phyloP scores from a whole-genome alignment of 2,888 invertebrate species.

The Syritta pipiens region DNA sequence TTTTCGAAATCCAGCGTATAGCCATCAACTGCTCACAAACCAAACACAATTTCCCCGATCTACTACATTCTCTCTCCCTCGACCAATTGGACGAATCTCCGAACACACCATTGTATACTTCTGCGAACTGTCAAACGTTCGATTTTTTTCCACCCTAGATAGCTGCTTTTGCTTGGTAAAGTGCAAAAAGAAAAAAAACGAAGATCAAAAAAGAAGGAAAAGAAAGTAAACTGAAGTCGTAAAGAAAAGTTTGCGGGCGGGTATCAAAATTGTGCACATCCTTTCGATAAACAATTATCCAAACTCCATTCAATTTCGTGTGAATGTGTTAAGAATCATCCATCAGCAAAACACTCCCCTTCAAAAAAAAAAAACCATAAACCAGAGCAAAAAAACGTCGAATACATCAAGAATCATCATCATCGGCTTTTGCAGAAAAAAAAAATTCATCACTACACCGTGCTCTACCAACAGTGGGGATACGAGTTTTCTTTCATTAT shows the following conservation, averaged over 20 bases:
- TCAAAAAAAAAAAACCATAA: not conserved
- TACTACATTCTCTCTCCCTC: constrained; percentile 53
- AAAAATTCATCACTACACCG: constrained; percentile 16
- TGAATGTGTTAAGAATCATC: constrained; percentile 4
- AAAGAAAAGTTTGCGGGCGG: constrained; percentile 69
- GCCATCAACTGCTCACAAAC: constrained; percentile 10
- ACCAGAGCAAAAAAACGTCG: constrained; percentile 50
- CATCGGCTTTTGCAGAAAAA: constrained; percentile 62
- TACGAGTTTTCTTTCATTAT: constrained; percentile 12
- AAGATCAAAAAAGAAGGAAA: too few relatives aligned
- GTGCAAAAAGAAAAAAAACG: constrained; percentile 52
- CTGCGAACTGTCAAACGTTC: constrained; percentile 64
- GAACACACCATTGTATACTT: constrained; percentile 58
- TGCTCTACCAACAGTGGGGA: constrained; percentile 10
- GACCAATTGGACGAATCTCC: constrained; percentile 1
- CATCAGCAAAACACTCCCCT: constrained; percentile 18
- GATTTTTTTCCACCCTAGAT: constrained; percentile 67
- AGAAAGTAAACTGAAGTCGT: constrained; percentile 48
- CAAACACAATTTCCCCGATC: constrained; percentile 3
- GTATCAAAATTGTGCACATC: constrained; percentile 58
- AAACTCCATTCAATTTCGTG: constrained; percentile 11
- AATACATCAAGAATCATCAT: constrained; percentile 61
- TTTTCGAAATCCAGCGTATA: too few relatives aligned
- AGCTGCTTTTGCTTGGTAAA: constrained; percentile 58
- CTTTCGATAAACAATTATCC: constrained; percentile 30